Percentiles rank a stretch among this genome's conserved stretches.
Conservation (phyloP, 2,888 invertebrate species). For the Gastracanthus pulcherrimus region DNA sequence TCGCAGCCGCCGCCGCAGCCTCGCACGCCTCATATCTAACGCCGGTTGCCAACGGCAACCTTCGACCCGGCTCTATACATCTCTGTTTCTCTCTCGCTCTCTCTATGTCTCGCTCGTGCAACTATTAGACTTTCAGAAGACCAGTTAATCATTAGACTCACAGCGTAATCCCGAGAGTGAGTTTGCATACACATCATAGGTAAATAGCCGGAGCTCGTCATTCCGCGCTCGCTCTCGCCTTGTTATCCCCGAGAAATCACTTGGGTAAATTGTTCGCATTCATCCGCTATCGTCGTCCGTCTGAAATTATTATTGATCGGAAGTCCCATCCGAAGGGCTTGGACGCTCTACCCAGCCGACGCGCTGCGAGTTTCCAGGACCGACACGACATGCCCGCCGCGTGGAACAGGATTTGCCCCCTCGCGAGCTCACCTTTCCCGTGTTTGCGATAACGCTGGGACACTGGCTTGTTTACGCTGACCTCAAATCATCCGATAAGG, state of each 20-base stretch:
- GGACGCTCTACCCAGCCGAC: not conserved
- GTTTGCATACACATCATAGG: slow-evolving; percentile 68
- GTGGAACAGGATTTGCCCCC: not conserved
- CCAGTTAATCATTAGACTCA: slow-evolving; percentile 69
- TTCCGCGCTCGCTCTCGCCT: not conserved
- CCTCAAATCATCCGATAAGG: no score
- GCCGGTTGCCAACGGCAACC: slow-evolving; percentile 46
- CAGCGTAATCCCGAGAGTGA: slow-evolving; percentile 48
- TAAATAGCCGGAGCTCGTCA: slow-evolving; percentile 62
- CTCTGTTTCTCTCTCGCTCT: no score
- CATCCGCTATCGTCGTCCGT: slow-evolving; percentile 31
- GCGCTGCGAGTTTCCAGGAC: not conserved
- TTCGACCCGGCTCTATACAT: slow-evolving; percentile 22
- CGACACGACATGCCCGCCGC: not conserved
- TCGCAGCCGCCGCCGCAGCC: not conserved
- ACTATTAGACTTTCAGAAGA: slow-evolving; percentile 70
- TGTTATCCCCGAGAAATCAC: slow-evolving; percentile 12
- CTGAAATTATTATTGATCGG: slow-evolving; percentile 31
- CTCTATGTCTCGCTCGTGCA: no score
- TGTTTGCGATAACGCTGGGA: not conserved
- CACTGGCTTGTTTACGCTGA: not conserved
- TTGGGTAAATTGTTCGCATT: slow-evolving; percentile 30
- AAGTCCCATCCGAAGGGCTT: not conserved
- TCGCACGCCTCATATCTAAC: not conserved
- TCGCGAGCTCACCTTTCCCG: not conserved